Percentiles rank a stretch among this genome's conserved stretches.
Conservation (phyloP, 2,888 invertebrate species). For the Tetragnatha montana region DNA sequence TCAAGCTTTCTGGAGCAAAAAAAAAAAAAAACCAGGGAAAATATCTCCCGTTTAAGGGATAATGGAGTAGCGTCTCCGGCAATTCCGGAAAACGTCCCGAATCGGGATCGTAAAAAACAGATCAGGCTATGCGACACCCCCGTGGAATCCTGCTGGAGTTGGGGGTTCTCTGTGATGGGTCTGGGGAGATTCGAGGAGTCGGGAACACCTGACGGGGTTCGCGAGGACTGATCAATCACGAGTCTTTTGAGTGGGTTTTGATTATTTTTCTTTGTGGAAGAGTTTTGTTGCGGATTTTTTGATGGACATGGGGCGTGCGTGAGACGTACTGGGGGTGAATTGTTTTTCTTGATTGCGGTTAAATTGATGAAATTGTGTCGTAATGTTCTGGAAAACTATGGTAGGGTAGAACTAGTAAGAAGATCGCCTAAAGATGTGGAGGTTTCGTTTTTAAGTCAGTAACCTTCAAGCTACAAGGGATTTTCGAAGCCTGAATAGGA, state of each 20-base stretch:
- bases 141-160: too few species aligned
- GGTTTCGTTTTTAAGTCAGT: too few species aligned
- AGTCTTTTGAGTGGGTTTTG: slow-evolving; percentile 3
- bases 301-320: neutral
- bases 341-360: too few species aligned
- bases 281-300: neutral
- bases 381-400: too few species aligned
- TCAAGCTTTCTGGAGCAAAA: too few species aligned
- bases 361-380: too few species aligned
- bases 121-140: slow-evolving; percentile 6
- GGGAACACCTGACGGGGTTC: slow-evolving; percentile 19
- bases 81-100: slow-evolving; percentile 22
- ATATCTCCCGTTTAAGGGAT: slow-evolving; percentile 3
- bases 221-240: slow-evolving; percentile 34
- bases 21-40: neutral
- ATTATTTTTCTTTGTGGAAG: neutral
- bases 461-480: too few species aligned
- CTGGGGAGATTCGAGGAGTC: neutral
- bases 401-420: too few species aligned
- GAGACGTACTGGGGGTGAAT: too few species aligned
- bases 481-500: too few species aligned
- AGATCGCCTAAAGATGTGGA: too few species aligned
- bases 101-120: slow-evolving; percentile 37
- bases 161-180: slow-evolving; percentile 14
- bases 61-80: slow-evolving; percentile 25